Base-by-base conservation (phyloP, 2,797 vertebrate genomes). In the Etheostoma perlongum region DNA sequence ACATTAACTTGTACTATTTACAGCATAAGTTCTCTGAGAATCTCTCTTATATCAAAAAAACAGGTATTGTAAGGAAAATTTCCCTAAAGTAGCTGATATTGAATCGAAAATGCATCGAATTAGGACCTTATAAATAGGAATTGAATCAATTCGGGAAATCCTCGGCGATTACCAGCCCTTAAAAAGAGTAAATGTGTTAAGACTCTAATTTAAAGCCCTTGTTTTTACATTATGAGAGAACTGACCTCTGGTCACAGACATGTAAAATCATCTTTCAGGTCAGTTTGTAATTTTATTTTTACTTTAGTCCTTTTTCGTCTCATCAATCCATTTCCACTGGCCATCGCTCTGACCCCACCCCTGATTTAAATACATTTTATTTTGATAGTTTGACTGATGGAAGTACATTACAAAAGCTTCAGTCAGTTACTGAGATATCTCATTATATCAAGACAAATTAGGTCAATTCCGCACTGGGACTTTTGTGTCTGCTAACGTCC, bases 401-500 rank as follows among this genome's bases (percentile, higher is more conserved):
- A 36, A 48, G 21, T 3, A 30, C 25, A 16, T 46, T 8, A 19
- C 30, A 40, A 13, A 3, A 44, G 12, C 46, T 47, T 74, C 14
- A 47, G 25, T 62, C n/a, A 23, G n/a, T 27, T 10, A 27, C n/a
- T 49, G 6, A 58, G 55, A 23, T 18, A 11, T 18, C 12, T 14
- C 11, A 13, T 25, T 33, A 21, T 19, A 55, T 62, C 13, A 47
- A 44, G 76, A 60, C 40, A 60, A 54, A 79, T 40, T 21, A 33
- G 47, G 21, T 75, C 33, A 53, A 8, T 53, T 70, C 44, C 9
- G 1, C 0, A 40, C 19, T 1, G 63, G 82, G 72, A 74, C 55
- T 84, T 89, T 83, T 78, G 10, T 40, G 36, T 40, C 44, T 15
- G 19, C 19, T 27, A 46, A 33, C 8, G 19, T 69, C 40, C 3